These are phyloP conservation scores for Allolobophora icterica DNA, from an alignment of 2,888 invertebrate species.

Conservation along the genomic window DNA sequence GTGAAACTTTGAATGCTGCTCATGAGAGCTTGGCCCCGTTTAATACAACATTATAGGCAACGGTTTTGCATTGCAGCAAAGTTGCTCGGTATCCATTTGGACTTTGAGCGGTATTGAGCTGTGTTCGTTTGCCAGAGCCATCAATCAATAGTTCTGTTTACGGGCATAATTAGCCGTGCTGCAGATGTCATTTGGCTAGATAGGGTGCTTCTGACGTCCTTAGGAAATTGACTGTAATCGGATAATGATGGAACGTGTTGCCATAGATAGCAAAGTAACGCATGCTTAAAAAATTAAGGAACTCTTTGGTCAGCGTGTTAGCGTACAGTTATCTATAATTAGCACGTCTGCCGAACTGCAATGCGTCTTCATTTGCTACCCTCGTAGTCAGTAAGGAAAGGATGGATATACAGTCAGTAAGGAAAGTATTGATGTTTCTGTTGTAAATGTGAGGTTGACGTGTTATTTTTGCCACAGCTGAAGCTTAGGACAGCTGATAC, in stretches of 20 bases:
- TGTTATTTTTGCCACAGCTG: no score
- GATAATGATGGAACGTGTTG: not conserved
- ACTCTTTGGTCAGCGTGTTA: no score
- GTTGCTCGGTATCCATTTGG: not conserved
- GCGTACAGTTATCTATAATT: no score
- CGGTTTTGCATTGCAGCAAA: not conserved
- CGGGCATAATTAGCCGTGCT: not conserved
- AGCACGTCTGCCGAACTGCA: no score
- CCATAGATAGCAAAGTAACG: no score
- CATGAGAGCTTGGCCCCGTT: not conserved
- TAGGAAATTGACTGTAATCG: not conserved
- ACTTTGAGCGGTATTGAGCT: not conserved
- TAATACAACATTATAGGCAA: not conserved
- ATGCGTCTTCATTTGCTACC: no score
- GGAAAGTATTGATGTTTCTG: no score
- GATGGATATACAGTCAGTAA: no score
- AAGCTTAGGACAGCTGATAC: no score
- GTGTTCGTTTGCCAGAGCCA: not conserved
- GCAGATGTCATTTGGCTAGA: not conserved
- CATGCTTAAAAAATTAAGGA: no score
- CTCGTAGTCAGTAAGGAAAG: no score
- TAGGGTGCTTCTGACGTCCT: not conserved
- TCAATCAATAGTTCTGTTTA: not conserved
- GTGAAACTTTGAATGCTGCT: not conserved
- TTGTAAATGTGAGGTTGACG: no score